Percentiles rank a stretch among this genome's conserved stretches.
Evolutionary conservation across 64 coral and sea anemone species (phyloP).

Genomic region (Hydrozoanthus tunicans): DNA sequence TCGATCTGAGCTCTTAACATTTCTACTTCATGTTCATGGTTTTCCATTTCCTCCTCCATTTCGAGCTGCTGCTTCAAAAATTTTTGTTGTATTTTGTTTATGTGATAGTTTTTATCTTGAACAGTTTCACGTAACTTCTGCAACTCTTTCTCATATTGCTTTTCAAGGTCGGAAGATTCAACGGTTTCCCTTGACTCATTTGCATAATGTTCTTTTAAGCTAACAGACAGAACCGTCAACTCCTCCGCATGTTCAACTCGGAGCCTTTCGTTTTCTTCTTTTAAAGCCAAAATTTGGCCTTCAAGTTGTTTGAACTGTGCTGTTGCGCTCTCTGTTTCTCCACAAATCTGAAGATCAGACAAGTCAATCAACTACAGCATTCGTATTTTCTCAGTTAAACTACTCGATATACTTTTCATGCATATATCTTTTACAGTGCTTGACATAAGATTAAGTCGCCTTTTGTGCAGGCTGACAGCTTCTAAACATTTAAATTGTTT

Average conservation of each 20-base stretch:
- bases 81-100: conserved; percentile 84
- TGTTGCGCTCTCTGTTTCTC: conserved; percentile 60
- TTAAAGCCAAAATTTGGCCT: conserved; percentile 61
- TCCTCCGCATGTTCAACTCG: conserved; percentile 81
- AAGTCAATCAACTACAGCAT: background rate
- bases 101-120: conserved; percentile 89
- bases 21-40: conserved; percentile 81
- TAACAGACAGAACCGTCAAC: conserved; percentile 76
- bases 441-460: conserved; percentile 12
- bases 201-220: conserved; percentile 76
- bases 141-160: conserved; percentile 78
- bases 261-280: conserved; percentile 61
- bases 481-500: conserved; percentile 12
- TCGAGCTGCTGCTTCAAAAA: conserved; percentile 84
- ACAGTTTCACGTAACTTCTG: conserved; percentile 75
- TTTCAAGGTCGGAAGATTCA: conserved; percentile 37
- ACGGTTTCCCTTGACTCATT: conserved; percentile 28
- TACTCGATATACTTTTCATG: background rate
- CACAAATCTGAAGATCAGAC: conserved; percentile 41
- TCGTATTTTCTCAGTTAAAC: background rate
- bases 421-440: conserved; percentile 24
- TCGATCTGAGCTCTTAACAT: conserved; percentile 67
- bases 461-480: conserved; percentile 50
- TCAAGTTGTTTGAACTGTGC: conserved; percentile 61
- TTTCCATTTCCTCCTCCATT: conserved; percentile 84